Evolutionary conservation across 2,888 invertebrate genomes (phyloP).

Genomic region (Polydesmus complanatus): DNA sequence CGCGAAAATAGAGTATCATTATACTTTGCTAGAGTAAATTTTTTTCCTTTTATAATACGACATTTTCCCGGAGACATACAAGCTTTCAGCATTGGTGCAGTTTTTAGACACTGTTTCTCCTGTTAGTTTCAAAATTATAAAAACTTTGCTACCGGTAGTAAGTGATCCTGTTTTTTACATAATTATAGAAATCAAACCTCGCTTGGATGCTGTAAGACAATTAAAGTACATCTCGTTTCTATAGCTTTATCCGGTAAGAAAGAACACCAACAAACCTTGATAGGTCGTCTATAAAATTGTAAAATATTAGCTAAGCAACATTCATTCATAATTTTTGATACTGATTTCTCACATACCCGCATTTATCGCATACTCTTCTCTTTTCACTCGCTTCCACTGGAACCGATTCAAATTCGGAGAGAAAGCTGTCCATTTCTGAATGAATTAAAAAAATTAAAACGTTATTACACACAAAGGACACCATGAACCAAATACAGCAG

Average conservation of each 20-base stretch:
- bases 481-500: no score
- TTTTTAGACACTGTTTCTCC: conserved; percentile 73
- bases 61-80: conserved; percentile 61
- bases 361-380: conserved; percentile 1
- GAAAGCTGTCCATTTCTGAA: background rate
- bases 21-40: conserved; percentile 57
- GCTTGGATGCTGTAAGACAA: conserved; percentile 81
- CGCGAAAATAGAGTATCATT: background rate
- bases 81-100: conserved; percentile 73
- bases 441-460: no score
- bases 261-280: conserved; percentile 78
- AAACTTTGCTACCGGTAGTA: no score
- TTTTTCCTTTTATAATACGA: conserved; percentile 64
- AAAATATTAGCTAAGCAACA: background rate
- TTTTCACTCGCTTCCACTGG: conserved; percentile 4
- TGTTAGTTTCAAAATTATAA: no score
- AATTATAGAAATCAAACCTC: conserved; percentile 38
- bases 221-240: conserved; percentile 52
- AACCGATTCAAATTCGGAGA: conserved; percentile 8
- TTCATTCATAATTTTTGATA: background rate
- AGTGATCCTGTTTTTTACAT: no score
- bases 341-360: conserved; percentile 2
- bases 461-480: no score
- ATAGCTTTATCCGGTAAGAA: conserved; percentile 59
- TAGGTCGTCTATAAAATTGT: conserved; percentile 52